Evolutionary conservation across 2,113 vertebrate species (phyloP).

Genomic region (Pterophyllum scalare): DNA sequence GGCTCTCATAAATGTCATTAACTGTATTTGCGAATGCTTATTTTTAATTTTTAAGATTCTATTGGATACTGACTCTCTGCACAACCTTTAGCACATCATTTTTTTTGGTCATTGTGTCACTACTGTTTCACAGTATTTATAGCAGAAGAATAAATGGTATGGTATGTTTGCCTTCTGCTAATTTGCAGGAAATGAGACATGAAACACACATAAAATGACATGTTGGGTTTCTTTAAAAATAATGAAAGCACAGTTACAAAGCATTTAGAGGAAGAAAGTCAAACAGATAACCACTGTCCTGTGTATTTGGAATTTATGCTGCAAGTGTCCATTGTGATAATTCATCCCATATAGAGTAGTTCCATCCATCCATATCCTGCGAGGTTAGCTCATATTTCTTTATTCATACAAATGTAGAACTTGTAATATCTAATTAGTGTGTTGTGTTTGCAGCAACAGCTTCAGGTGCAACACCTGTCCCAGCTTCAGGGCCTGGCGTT

Average conservation of each 20-base stretch:
- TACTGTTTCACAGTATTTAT: neutral
- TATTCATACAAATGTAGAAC: neutral
- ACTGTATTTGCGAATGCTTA: neutral
- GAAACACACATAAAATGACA: neutral
- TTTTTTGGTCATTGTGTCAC: neutral
- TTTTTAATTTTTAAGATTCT: neutral
- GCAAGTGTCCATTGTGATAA: neutral
- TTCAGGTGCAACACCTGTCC: conserved; percentile 97
- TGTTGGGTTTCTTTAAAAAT: neutral
- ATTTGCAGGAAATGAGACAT: neutral
- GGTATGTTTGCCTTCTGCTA: neutral
- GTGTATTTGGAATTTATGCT: neutral
- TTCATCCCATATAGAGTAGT: neutral
- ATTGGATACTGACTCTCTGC: neutral
- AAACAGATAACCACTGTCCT: neutral
- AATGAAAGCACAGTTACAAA: too few relatives aligned
- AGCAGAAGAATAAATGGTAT: neutral
- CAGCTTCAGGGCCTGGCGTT: conserved; percentile 96
- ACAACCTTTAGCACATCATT: neutral
- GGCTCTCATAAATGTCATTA: neutral
- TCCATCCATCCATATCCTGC: neutral
- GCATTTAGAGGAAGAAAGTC: too few relatives aligned
- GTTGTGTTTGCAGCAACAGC: conserved; percentile 89
- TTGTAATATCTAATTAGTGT: neutral
- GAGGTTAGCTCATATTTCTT: neutral